A percentile compares a stretch with the other conserved stretches of the same genome.
phyloP scores from a whole-genome alignment of 2,888 invertebrate species.

The Drosophila rellima region DNA sequence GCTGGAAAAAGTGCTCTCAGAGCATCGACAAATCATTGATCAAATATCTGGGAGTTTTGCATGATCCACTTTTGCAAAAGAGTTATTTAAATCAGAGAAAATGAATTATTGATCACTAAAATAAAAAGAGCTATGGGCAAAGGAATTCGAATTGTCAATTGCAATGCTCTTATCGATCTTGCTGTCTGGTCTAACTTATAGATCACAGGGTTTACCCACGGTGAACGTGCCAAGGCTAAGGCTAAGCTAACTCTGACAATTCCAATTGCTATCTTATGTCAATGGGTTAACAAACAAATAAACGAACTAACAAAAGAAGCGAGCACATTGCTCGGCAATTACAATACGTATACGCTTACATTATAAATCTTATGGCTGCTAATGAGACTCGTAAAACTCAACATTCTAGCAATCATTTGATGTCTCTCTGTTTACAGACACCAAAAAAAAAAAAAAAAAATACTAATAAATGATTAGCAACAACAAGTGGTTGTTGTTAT shows the following conservation, averaged over 20 bases:
- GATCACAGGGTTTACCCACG: slow-evolving; percentile 31
- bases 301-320: slow-evolving; percentile 53
- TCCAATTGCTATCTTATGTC: slow-evolving; percentile 56
- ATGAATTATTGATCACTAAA: not conserved
- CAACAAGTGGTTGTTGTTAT: slow-evolving; percentile 32
- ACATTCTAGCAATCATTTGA: slow-evolving; percentile 29
- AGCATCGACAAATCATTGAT: not conserved
- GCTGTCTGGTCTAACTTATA: not conserved
- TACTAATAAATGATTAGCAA: slow-evolving; percentile 49
- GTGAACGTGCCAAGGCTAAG: slow-evolving; percentile 50
- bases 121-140: not conserved
- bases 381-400: slow-evolving; percentile 60
- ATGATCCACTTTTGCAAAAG: not conserved
- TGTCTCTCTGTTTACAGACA: slow-evolving; percentile 13
- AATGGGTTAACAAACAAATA: slow-evolving; percentile 57
- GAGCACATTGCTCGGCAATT: slow-evolving; percentile 19
- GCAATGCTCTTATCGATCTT: not conserved
- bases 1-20: not conserved
- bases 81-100: not conserved
- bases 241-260: slow-evolving; percentile 19
- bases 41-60: not conserved
- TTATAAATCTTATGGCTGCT: slow-evolving; percentile 64
- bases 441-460: not conserved
- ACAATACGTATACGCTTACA: slow-evolving; percentile 28
- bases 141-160: not conserved